Percentiles rank a stretch among this genome's conserved stretches.
phyloP scores from a whole-genome alignment of 2,888 invertebrate genomes.

The Diarsia rubi region DNA sequence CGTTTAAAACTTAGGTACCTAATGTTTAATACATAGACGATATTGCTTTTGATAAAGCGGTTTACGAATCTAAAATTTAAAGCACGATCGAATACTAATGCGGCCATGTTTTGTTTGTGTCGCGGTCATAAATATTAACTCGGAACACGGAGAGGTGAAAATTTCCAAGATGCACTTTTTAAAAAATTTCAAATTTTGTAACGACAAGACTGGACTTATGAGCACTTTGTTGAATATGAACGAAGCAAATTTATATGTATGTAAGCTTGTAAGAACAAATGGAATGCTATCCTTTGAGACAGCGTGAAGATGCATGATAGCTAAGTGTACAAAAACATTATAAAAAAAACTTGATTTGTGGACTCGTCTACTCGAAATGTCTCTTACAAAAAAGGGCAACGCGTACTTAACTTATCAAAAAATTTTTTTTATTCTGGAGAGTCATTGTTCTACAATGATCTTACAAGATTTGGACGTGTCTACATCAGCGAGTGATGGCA shows the following conservation, averaged over 20 bases:
- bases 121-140: constrained; percentile 87
- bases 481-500: constrained; percentile 79
- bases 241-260: constrained; percentile 36
- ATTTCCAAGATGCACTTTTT: constrained; percentile 70
- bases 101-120: constrained; percentile 85
- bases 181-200: constrained; percentile 52
- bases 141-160: constrained; percentile 79
- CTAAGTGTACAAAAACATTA: constrained; percentile 25
- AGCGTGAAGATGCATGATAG: constrained; percentile 49
- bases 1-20: constrained; percentile 87
- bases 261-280: constrained; percentile 38
- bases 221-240: constrained; percentile 45
- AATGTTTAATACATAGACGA: constrained; percentile 89
- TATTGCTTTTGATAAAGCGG: constrained; percentile 90
- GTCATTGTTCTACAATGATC: constrained; percentile 85
- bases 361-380: constrained; percentile 68
- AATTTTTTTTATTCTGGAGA: constrained; percentile 50
- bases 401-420: constrained; percentile 53
- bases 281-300: constrained; percentile 20
- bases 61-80: constrained; percentile 90
- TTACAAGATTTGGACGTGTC: constrained; percentile 80
- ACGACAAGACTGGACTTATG: constrained; percentile 32
- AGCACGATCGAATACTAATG: constrained; percentile 89
- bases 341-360: constrained; percentile 59
- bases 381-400: constrained; percentile 50